phyloP scores from a whole-genome alignment of 2,113 vertebrate genomes.

The Salvator merianae region DNA sequence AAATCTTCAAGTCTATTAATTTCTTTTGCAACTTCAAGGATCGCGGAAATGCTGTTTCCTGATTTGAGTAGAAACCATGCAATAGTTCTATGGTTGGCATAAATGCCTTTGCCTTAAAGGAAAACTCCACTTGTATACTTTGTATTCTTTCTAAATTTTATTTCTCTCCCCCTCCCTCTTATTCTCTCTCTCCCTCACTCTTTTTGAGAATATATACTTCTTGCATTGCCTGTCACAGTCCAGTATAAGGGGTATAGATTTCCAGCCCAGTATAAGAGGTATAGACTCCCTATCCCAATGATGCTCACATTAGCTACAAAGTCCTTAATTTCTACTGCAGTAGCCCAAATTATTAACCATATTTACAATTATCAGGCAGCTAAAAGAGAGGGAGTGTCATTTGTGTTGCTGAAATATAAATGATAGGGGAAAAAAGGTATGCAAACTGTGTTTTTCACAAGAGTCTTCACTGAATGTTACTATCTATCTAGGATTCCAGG shows the following conservation, averaged over 20 bases:
- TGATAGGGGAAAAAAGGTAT: no score
- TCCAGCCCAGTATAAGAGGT: background rate
- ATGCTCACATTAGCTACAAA: background rate
- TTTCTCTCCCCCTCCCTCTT: background rate
- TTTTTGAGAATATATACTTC: background rate
- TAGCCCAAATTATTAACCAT: background rate
- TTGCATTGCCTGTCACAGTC: background rate
- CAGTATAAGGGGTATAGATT: background rate
- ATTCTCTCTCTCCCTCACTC: background rate
- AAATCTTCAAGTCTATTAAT: slow-evolving; percentile 1
- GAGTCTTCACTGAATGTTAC: no score
- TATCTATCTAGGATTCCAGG: no score
- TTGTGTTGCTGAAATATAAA: no score
- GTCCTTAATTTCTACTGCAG: background rate
- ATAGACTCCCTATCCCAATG: background rate
- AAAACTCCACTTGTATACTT: background rate
- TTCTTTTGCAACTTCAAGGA: background rate
- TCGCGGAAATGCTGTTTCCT: background rate
- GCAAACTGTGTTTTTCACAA: no score
- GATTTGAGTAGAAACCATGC: background rate
- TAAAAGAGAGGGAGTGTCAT: no score
- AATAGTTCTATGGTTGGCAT: background rate
- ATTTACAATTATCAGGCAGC: background rate
- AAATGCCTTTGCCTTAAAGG: background rate
- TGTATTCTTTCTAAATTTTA: background rate